Evolutionary conservation across 2,797 vertebrate genomes (phyloP), one percentile per base, ranked within the genome.

Genomic region (Acipenser transmontanus): DNA sequence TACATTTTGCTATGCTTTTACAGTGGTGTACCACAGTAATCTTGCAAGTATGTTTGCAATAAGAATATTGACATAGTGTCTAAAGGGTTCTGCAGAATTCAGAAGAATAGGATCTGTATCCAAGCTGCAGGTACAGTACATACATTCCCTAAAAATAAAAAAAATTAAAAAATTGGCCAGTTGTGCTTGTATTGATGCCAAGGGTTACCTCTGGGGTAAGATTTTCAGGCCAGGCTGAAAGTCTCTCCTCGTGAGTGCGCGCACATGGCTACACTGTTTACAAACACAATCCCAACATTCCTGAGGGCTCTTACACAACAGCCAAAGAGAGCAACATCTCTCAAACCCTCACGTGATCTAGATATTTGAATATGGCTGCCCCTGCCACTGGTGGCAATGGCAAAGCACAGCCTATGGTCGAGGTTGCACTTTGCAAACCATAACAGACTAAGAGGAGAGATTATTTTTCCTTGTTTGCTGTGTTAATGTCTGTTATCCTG

Each of bases 181-280:
- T 9, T 51, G 72, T 76, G 62, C 75, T 47, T 69, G 71, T 76
- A 66, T 85, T 64, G 68, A 82, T 73, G 76, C 85, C 86, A 85
- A 84, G 80, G 78, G 82, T 91, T 87, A 87, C 88, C 87, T 89
- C 83, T 73, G 65, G 60, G 72, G 73, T 80, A 67, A 80, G 81
- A 78, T 71, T 80, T 80, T 71, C 66, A 81, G 85, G 84, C 82
- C 82, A 77, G 59, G 73, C 77, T 81, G 80, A 72, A 79, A 84
- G 85, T 76, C 71, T 80, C 72, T 49, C 78, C 89, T 88, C 73
- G 86, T 91, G 90, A 82, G 80, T 68, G 48, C 47, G 70, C 63
- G 78, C 92, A 93, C 89, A 79, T 93, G 92, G 89, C 82, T 83
- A 74, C 83, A 89, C 70, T 93, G 92, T 95, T 94, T 93, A 93